phyloP scores from a whole-genome alignment of 2,113 vertebrate species.

The Chamaea fasciata region DNA sequence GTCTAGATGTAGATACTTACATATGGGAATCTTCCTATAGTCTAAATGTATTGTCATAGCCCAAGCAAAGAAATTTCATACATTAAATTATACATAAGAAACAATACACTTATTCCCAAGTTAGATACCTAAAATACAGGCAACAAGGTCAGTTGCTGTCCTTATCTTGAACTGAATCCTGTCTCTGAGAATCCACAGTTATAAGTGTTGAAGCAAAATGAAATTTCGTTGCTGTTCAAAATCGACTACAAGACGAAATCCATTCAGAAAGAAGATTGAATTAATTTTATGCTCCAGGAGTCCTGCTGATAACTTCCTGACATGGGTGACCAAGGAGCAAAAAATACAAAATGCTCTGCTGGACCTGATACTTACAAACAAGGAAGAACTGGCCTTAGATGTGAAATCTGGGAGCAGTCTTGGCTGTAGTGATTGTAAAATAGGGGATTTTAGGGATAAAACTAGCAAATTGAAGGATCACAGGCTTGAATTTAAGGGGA shows the following conservation, averaged over 20 bases:
- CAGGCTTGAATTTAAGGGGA: not conserved
- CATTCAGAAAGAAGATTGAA: not conserved
- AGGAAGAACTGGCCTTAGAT: not conserved
- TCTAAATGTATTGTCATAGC: not conserved
- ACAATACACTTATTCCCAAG: not conserved
- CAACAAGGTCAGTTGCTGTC: not conserved
- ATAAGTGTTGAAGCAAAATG: not conserved
- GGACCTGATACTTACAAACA: not conserved
- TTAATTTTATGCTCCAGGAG: not conserved
- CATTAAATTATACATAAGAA: not conserved
- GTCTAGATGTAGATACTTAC: not conserved
- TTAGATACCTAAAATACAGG: not conserved
- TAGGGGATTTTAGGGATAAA: not conserved
- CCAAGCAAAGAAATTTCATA: not conserved
- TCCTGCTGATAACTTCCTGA: not conserved
- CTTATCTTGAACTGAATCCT: not conserved
- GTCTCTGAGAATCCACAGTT: not conserved
- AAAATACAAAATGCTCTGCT: not conserved
- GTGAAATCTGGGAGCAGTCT: not conserved
- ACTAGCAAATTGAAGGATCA: not conserved
- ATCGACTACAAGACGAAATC: not conserved
- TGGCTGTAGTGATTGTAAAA: not conserved
- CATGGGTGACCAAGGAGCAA: not conserved
- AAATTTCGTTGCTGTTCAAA: not conserved
- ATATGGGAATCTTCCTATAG: not conserved